Evolutionary conservation across 1,140 invertebrate genomes (phyloP), one percentile per base, ranked within the genome.

Genomic region (Caenorhabditis tropicalis): DNA sequence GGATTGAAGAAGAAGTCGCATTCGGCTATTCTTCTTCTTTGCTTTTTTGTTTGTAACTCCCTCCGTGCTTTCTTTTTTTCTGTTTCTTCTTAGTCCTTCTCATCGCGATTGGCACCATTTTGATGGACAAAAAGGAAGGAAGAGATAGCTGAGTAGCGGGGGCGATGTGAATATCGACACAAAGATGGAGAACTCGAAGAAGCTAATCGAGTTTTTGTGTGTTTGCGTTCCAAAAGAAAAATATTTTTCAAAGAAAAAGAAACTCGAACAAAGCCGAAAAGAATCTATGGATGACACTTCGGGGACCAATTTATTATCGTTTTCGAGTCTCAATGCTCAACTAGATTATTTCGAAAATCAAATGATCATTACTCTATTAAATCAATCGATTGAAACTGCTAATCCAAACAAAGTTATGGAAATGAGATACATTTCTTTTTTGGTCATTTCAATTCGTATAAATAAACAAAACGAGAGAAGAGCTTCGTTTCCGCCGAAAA

Each of bases 1-100:
- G 27, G 65, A 74, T 46, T 43, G n/a, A n/a, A 19, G 65, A 74
- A 43, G 19, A 74, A 74, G 65, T 74, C 65, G 65, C 65, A 74
- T 46, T 74, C 58, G 58, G 3, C 58, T 58, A 58, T 58, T 58
- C 27, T 24, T 58, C 58, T 65, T 46, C 29, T 74, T 74, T 74
- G 65, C 65, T 74, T 74, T 65, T 74, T 74, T 74, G 33, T 74
- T 74, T 74, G 58, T 65, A 29, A 9, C 24, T 58, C 24, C 24
- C 7, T 60, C 27, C 19, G 24, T 60, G 56, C 27, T 46, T n/a
- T 15, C 19, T 74, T 21, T 74, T 74, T 31, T 74, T 46, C 36
- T 21, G 7, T 56, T 36, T 6, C 15, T 58, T 58, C 16, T 9
- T 9, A 51, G 53, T 58, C 27, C 58, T 74, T 74, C 36, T 74